Base-by-base conservation (phyloP, 1,140 invertebrate genomes). In the Magallana gigas region DNA sequence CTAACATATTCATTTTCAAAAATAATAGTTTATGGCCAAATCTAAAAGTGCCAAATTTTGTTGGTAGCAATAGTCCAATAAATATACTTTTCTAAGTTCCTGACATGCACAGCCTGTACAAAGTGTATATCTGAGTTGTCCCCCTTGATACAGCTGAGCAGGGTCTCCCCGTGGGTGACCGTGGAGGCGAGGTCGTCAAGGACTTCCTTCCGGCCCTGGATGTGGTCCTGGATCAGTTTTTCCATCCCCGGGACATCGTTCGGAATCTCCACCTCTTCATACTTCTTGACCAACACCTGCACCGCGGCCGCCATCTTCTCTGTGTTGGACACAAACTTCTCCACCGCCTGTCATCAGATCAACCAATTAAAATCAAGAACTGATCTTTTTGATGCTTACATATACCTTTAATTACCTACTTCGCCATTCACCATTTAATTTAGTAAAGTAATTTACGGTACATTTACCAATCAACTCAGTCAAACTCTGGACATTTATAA, bases 271-370 rank as follows among this genome's bases (percentile, higher is more conserved):
- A 97, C 96, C 93, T 96, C 96, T 87, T 96, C 95, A 57, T 99
- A 96, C 88, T 96, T 96, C 93, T 97, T 92, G n/a, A 93, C 91
- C 8, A 92, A 85, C 7, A 89, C 86, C 58, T 90, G 90, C 57
- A 93, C 97, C 88, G 97, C 96, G 84, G 96, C 95, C 9, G 98
- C 98, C 29, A 99, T 98, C 92, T 98, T 97, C 93, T 97, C 97
- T 84, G 97, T 98, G 94, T 98, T 96, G 59, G 96, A 96, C 60
- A 98, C 98, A 95, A 99, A 99, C 93, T 98, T 98, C 94, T 99
- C 98, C 91, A 99, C 96, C 84, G 97, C 97, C 98, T 99, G 93
- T 48, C 36, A 48, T 4, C 36, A 48, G 36, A 48, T 48, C 5
- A 5, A 48, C 36, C 36, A 48, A 48, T 48, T 48, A 48, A 48